Percentiles rank a stretch among this genome's conserved stretches.
Conservation (phyloP, 2,888 invertebrate genomes). For the Dinocampus coccinellae region DNA sequence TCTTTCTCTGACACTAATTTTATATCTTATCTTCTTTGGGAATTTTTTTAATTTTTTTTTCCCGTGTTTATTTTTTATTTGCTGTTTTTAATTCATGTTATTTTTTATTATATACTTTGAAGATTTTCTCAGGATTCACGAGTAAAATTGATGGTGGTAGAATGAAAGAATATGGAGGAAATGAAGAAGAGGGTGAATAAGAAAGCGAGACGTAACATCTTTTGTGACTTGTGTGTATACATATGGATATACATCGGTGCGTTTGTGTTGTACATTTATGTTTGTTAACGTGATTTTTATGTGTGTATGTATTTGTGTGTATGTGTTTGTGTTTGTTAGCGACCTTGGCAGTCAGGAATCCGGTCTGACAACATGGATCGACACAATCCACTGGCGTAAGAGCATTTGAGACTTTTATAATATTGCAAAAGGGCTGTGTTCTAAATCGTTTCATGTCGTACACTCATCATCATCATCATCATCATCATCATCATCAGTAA, state of each 20-base stretch:
- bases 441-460: conserved; percentile 8
- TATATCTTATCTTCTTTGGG: too few relatives aligned
- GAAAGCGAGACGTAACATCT: conserved; percentile 34
- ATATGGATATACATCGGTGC: neutral
- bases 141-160: neutral
- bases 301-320: conserved; percentile 43
- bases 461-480: conserved; percentile 9
- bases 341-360: conserved; percentile 66
- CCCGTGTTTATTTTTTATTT: neutral
- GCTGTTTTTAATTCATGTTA: neutral
- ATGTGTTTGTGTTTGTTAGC: conserved; percentile 50
- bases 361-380: conserved; percentile 62
- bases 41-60: too few relatives aligned
- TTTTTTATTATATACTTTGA: neutral
- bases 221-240: conserved; percentile 30
- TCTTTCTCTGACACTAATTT: neutral
- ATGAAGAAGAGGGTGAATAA: conserved; percentile 35
- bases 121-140: conserved; percentile 23
- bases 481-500: too few relatives aligned
- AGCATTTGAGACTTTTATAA: conserved; percentile 44
- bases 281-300: conserved; percentile 35
- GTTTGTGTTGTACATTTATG: conserved; percentile 20
- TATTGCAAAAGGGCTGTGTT: conserved; percentile 28
- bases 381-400: conserved; percentile 56
- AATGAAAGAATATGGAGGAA: conserved; percentile 15